Base-by-base conservation (phyloP, 2,888 invertebrate species). In the Chromoteleia sp. region DNA sequence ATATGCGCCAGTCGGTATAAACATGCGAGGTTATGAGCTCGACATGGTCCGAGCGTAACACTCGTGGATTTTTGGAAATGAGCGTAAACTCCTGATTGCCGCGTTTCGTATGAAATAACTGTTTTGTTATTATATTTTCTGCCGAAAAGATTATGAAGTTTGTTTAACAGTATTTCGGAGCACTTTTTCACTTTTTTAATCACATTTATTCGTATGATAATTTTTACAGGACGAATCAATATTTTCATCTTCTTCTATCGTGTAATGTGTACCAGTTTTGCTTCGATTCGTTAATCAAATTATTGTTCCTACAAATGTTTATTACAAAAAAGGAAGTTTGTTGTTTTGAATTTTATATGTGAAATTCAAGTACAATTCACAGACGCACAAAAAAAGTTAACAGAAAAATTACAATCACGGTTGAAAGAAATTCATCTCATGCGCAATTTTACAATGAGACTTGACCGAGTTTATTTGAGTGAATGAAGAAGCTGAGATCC, bases 11-110 rank as follows among this genome's bases (percentile, higher is more conserved):
- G 83, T 76, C 85, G 84, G 84, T 88, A 89, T 91, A 91, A 91
- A 91, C 89, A 91, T 88, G 86, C 84, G 83, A 90, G 88, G 87
- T 91, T 91, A 91, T 87, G 91, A 90, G 90, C 89, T 76, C 82
- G 68, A 78, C 75, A 58, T 61, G 65, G 68, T 25, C 63, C 77
- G 74, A 82, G 70, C 78, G 71, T 75, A 84, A 73, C 70, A 84
- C 76, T 75, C 75, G 56, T 63, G 65, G 70, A 81, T 73, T 81
- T 83, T 83, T 71, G 70, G 77, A 67, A 79, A 81, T 74, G 15
- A 75, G 65, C 76, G 77, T 77, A 36, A 73, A 73, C 41, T 73
- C 45, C 67, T 56, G 74, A 76, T 80, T 63, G 54, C 65, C 41
- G 65, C 33, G 21, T 30, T 63, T 61, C 17, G 15, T 61, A 39